Conservation (phyloP, 2,113 vertebrate genomes). For the Percina caprodes region DNA sequence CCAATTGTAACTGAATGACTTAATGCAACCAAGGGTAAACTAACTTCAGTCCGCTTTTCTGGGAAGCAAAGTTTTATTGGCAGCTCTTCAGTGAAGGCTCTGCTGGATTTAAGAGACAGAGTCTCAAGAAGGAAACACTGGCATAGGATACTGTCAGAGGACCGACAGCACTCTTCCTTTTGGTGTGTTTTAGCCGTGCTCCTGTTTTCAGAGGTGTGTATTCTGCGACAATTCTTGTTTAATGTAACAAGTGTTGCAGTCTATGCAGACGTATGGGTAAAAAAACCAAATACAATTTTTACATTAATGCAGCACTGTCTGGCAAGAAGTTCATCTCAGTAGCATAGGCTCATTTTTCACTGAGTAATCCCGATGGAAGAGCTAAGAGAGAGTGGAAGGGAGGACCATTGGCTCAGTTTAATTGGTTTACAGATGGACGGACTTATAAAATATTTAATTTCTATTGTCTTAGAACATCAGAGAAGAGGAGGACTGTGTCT, state of each 20-base stretch:
- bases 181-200: not conserved
- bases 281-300: slow-evolving; percentile 17
- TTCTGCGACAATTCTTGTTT: not conserved
- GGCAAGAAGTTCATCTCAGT: slow-evolving; percentile 28
- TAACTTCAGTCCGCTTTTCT: slow-evolving; percentile 10
- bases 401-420: slow-evolving; percentile 51
- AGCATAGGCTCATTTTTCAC: slow-evolving; percentile 40
- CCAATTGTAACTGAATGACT: slow-evolving; percentile 24
- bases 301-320: slow-evolving; percentile 23
- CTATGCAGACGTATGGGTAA: not conserved
- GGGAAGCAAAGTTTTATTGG: slow-evolving; percentile 18
- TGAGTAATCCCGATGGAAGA: slow-evolving; percentile 3
- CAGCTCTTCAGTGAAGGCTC: slow-evolving; percentile 34
- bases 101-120: not conserved
- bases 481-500: slow-evolving; percentile 24
- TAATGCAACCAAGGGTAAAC: not conserved
- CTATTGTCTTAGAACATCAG: slow-evolving; percentile 62
- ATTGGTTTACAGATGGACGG: slow-evolving; percentile 71
- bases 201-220: slow-evolving; percentile 3
- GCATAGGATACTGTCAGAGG: not conserved
- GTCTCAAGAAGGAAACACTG: not conserved
- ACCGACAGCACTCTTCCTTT: not conserved
- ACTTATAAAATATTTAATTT: slow-evolving; percentile 72
- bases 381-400: slow-evolving; percentile 16
- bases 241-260: not conserved